Evolutionary conservation across 2,888 invertebrate species (phyloP).

Genomic region (Doris montereyensis): DNA sequence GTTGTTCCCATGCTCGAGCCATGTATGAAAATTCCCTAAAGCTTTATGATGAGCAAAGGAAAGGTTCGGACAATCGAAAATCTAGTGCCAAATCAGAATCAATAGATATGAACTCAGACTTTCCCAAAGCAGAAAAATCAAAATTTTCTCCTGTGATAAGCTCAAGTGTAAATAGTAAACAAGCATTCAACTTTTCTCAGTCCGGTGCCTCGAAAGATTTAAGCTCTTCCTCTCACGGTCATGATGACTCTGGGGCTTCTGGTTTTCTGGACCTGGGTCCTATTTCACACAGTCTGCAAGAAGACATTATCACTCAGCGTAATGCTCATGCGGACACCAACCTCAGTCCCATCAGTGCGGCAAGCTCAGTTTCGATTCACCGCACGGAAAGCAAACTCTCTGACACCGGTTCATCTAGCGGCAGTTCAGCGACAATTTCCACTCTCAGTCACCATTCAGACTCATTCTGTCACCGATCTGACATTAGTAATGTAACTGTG

Average conservation of each 20-base stretch:
- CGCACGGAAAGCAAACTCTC: slow-evolving; percentile 22
- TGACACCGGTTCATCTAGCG: slow-evolving; percentile 34
- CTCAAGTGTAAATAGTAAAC: not conserved
- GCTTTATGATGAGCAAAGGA: slow-evolving; percentile 42
- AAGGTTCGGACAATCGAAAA: not conserved
- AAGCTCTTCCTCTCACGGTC: not conserved
- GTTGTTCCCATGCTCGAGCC: slow-evolving; percentile 59
- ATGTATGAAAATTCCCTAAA: slow-evolving; percentile 67
- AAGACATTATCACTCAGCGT: slow-evolving; percentile 8
- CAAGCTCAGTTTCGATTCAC: not conserved
- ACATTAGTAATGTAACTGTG: slow-evolving; percentile 20
- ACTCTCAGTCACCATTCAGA: slow-evolving; percentile 33
- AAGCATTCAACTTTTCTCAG: not conserved
- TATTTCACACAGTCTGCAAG: slow-evolving; percentile 30
- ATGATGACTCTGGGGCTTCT: slow-evolving; percentile 19
- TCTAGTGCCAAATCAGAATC: not conserved
- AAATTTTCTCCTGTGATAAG: not conserved
- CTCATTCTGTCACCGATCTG: slow-evolving; percentile 11
- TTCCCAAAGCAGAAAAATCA: not conserved
- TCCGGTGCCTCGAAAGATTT: not conserved
- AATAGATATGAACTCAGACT: not conserved
- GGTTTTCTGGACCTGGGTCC: slow-evolving; percentile 26
- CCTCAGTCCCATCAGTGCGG: not conserved
- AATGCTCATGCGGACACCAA: not conserved
- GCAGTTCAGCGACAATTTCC: slow-evolving; percentile 18